These are phyloP conservation scores for Felis catus DNA, from an alignment of 2,113 vertebrate genomes.

Conservation along the genomic window F.catus_Fca126_mat1.0 CM031428.1:23327001-23327500, in stretches of 20 bases:
- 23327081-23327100: not conserved
- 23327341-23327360: not conserved
- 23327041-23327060: not conserved
- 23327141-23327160: not conserved
- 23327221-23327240: not conserved
- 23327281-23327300: not conserved
- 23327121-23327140: not conserved
- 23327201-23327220: not conserved
- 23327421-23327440: not conserved
- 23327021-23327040: not conserved
- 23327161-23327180: not conserved
- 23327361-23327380: not conserved
- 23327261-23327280: not conserved
- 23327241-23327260: not conserved
- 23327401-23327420: not conserved
- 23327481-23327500: not conserved
- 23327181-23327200: not conserved
- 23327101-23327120: not conserved
- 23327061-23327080: not conserved
- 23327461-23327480: slow-evolving; percentile 13
- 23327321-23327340: not conserved
- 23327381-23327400: not conserved
- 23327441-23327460: not conserved
- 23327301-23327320: too few relatives aligned
- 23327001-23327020: not conserved